Evolutionary conservation across 1,140 invertebrate genomes (phyloP).

Genomic region (Parapsyche elsis): DNA sequence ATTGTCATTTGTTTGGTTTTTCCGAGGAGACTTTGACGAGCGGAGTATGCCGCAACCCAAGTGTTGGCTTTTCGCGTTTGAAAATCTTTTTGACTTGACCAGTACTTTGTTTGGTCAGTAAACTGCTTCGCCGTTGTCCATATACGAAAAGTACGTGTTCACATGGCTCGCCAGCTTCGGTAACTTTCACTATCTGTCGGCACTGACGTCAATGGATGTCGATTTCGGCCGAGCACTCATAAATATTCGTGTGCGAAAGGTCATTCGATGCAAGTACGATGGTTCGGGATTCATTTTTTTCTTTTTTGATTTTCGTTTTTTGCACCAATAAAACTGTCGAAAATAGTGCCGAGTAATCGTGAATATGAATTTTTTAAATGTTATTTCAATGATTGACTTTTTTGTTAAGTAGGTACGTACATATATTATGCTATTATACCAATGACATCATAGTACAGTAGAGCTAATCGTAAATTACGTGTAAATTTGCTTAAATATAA

Average conservation of each 20-base stretch:
- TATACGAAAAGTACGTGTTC: conserved; percentile 14
- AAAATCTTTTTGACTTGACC: not conserved
- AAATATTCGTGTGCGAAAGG: not conserved
- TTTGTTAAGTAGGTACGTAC: too few relatives aligned
- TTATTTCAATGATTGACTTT: too few relatives aligned
- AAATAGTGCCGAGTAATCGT: too few relatives aligned
- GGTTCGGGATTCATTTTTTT: not conserved
- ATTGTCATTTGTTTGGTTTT: not conserved
- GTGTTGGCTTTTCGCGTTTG: not conserved
- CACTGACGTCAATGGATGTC: conserved; percentile 30
- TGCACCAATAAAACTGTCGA: too few relatives aligned
- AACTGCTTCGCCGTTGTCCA: conserved; percentile 9
- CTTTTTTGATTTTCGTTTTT: not conserved
- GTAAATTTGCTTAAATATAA: too few relatives aligned
- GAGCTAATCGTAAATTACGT: too few relatives aligned
- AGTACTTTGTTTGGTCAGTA: conserved; percentile 3
- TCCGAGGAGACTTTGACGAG: not conserved
- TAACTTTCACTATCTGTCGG: conserved; percentile 35
- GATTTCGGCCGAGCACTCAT: not conserved
- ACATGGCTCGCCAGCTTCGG: conserved; percentile 4
- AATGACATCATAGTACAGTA: too few relatives aligned
- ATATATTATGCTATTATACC: too few relatives aligned
- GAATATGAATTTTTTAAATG: too few relatives aligned
- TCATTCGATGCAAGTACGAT: not conserved
- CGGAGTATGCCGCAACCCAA: not conserved